Evolutionary conservation across 2,797 vertebrate genomes (phyloP), one percentile per base, ranked within the genome.

Genomic region (Acanthiza pusilla): DNA sequence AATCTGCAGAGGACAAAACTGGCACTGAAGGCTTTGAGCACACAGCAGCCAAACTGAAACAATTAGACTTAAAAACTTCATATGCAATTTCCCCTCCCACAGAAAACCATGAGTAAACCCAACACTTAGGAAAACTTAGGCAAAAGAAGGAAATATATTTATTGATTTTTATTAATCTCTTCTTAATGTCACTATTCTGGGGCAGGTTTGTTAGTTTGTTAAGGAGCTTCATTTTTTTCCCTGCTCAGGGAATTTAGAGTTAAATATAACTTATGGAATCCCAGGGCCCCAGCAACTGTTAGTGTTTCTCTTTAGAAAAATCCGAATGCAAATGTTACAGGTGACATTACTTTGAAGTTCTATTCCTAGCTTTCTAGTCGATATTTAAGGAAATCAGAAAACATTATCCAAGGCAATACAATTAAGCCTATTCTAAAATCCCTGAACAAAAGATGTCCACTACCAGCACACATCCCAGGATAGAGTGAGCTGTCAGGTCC

Each of bases 281-380:
- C 42, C 61, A 34, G 30, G n/a, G 57, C 32, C 81, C 40, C 23
- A 76, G 50, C 27, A 55, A 70, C 30, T 22, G 16, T 42, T 70
- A 47, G 32, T 26, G 11, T 30, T 91, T 53, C 82, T 86, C 34
- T 51, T 79, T 2, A 72, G 55, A 81, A 92, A 79, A 91, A 88
- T 30, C 82, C n/a, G 63, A 84, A 93, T 84, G 70, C 50, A 92
- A 91, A 92, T 78, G 30, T 78, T 85, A 92, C 94, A 96, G 93
- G 94, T 92, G 95, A 96, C 83, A 93, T 82, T 92, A 84, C 92
- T 96, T 95, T 91, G 89, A 96, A 95, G 91, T 89, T 93, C 66
- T 92, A 73, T 94, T 93, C 88, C 92, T 91, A 96, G 89, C 29
- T 86, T 66, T 86, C 79, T 40, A 17, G 70, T 74, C 73, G 79